These are phyloP conservation scores for Hycleus phaleratus DNA, from an alignment of 1,140 invertebrate species.

Conservation along the genomic window DNA sequence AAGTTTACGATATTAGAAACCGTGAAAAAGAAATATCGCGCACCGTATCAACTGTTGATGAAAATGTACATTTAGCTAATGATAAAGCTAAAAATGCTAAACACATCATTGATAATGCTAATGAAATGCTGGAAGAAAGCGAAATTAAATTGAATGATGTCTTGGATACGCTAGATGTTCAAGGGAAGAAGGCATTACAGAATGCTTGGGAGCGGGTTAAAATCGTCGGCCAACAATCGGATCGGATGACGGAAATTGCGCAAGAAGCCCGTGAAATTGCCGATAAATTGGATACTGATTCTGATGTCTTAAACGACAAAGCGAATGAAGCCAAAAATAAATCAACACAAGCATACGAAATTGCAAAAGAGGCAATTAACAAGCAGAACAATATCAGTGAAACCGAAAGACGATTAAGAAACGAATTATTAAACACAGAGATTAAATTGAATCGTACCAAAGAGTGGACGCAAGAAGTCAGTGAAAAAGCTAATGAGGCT, in stretches of 20 bases:
- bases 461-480: conserved; percentile 61
- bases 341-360: conserved; percentile 68
- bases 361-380: conserved; percentile 63
- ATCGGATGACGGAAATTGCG: conserved; percentile 85
- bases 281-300: conserved; percentile 68
- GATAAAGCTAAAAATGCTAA: conserved; percentile 25
- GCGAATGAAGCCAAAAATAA: conserved; percentile 77
- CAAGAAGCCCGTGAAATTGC: conserved; percentile 74
- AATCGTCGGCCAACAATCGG: conserved; percentile 83
- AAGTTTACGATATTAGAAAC: conserved; percentile 51
- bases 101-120: conserved; percentile 26
- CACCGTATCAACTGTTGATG: conserved; percentile 32
- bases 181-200: conserved; percentile 67
- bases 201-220: conserved; percentile 75
- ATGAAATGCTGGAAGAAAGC: conserved; percentile 23
- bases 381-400: conserved; percentile 44
- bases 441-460: conserved; percentile 60
- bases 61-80: conserved; percentile 27
- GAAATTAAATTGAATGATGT: conserved; percentile 49
- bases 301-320: conserved; percentile 65
- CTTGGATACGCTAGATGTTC: conserved; percentile 66
- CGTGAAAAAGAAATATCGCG: conserved; percentile 49
- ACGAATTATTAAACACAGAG: conserved; percentile 51
- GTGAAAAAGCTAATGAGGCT: conserved; percentile 61
- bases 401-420: conserved; percentile 52